Percentiles rank a stretch among this genome's conserved stretches.
Evolutionary conservation across 2,797 vertebrate species (phyloP).

Genomic region (Gadopsis bispinosus): DNA sequence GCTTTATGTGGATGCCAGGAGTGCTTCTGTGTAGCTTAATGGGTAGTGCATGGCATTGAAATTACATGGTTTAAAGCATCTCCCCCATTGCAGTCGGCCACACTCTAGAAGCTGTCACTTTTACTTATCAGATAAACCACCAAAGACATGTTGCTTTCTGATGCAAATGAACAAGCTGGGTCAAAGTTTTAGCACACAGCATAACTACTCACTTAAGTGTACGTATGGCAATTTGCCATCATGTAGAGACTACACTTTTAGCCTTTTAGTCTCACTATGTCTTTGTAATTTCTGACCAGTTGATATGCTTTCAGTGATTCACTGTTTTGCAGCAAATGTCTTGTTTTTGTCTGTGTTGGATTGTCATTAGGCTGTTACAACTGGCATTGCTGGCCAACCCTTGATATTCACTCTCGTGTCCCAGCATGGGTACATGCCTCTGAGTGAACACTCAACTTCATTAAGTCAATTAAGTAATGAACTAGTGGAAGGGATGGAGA

Average conservation of each 20-base stretch:
- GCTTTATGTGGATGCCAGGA: background rate
- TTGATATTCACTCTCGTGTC: constrained; percentile 45
- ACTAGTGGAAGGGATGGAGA: constrained; percentile 53
- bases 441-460: constrained; percentile 51
- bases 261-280: constrained; percentile 15
- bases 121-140: constrained; percentile 18
- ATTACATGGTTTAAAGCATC: constrained; percentile 11
- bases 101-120: background rate
- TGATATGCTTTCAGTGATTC: constrained; percentile 31
- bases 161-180: constrained; percentile 24
- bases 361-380: constrained; percentile 17
- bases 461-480: constrained; percentile 78
- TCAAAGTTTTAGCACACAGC: constrained; percentile 26
- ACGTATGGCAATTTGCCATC: background rate
- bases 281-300: constrained; percentile 29
- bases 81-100: constrained; percentile 15
- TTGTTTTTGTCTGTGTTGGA: constrained; percentile 27
- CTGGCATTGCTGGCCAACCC: constrained; percentile 13
- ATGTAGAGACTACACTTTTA: constrained; percentile 24
- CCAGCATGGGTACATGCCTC: constrained; percentile 46
- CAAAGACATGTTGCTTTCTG: constrained; percentile 18
- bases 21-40: constrained; percentile 1
- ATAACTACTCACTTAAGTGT: constrained; percentile 17
- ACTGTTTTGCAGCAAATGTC: constrained; percentile 28
- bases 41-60: background rate